Conservation (phyloP, 2,113 vertebrate genomes). For the Arizona elegans region DNA sequence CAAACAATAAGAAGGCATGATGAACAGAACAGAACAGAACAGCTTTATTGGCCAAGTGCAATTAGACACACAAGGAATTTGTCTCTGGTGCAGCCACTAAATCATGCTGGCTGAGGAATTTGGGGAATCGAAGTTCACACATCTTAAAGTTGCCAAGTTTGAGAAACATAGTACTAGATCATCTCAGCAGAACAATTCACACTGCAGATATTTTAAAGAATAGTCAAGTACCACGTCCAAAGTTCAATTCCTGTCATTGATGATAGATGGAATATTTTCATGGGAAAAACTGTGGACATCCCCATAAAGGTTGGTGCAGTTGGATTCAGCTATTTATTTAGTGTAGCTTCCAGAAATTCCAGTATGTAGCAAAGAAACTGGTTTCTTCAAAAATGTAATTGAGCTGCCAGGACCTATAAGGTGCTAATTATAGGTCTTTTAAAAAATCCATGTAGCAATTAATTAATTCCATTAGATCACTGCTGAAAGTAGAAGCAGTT, state of each 20-base stretch:
- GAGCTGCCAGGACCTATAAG: constrained; percentile 32
- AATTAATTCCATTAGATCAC: constrained; percentile 46
- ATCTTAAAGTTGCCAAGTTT: background rate
- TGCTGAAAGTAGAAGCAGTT: background rate
- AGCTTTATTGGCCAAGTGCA: background rate
- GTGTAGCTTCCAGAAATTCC: constrained; percentile 35
- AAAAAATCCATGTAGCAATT: constrained; percentile 24
- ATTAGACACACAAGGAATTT: background rate
- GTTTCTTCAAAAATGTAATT: constrained; percentile 54
- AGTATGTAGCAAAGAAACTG: constrained; percentile 28
- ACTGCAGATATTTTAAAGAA: background rate
- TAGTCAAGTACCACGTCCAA: background rate
- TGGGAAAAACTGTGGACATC: background rate
- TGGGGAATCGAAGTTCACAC: background rate
- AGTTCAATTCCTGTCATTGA: background rate
- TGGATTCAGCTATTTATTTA: constrained; percentile 10
- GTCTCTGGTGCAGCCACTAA: background rate
- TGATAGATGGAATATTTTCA: background rate
- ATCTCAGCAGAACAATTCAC: background rate
- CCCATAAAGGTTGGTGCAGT: no score
- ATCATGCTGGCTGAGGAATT: background rate
- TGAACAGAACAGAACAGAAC: background rate
- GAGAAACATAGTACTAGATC: background rate
- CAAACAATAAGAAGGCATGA: background rate
- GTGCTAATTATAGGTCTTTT: constrained; percentile 43